phyloP scores from a whole-genome alignment of 2,888 invertebrate genomes.

The Dendrolimus pini region DNA sequence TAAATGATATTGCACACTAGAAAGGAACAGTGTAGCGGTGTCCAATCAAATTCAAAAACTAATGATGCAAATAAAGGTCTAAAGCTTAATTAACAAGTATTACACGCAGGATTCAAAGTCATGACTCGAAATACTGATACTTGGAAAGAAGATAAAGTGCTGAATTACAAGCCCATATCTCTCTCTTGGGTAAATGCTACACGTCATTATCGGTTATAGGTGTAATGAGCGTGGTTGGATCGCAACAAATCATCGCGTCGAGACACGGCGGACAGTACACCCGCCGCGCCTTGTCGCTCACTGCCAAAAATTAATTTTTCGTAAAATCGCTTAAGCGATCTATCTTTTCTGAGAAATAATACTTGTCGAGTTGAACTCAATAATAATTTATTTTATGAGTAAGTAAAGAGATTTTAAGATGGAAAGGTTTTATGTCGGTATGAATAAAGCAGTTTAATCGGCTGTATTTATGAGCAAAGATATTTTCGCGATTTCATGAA shows the following conservation, averaged over 20 bases:
- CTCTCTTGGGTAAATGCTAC: slow-evolving; percentile 51
- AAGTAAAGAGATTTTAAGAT: slow-evolving; percentile 44
- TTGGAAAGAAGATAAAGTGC: too few relatives aligned
- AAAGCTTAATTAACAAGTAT: too few relatives aligned
- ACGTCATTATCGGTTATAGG: slow-evolving; percentile 60
- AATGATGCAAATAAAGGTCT: too few relatives aligned
- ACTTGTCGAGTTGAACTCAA: slow-evolving; percentile 43
- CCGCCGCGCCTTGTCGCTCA: slow-evolving; percentile 57
- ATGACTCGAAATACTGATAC: too few relatives aligned
- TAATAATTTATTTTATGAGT: slow-evolving; percentile 45
- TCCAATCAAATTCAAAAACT: too few relatives aligned
- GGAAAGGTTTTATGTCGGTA: slow-evolving; percentile 50
- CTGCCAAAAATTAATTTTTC: slow-evolving; percentile 69
- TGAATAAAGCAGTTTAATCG: too few relatives aligned
- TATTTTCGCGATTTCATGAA: slow-evolving; percentile 56
- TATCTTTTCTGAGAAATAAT: slow-evolving; percentile 70
- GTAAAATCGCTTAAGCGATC: slow-evolving; percentile 70
- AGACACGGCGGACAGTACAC: slow-evolving; percentile 23
- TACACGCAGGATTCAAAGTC: too few relatives aligned
- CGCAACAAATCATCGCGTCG: slow-evolving; percentile 58
- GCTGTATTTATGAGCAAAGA: slow-evolving; percentile 39
- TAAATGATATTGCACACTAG: too few relatives aligned
- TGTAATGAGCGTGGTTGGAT: slow-evolving; percentile 52
- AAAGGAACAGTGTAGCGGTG: too few relatives aligned
- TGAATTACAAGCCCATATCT: too few relatives aligned